Conservation (phyloP, 1,140 invertebrate genomes). For the Trachymyrmex cornetzi region DNA sequence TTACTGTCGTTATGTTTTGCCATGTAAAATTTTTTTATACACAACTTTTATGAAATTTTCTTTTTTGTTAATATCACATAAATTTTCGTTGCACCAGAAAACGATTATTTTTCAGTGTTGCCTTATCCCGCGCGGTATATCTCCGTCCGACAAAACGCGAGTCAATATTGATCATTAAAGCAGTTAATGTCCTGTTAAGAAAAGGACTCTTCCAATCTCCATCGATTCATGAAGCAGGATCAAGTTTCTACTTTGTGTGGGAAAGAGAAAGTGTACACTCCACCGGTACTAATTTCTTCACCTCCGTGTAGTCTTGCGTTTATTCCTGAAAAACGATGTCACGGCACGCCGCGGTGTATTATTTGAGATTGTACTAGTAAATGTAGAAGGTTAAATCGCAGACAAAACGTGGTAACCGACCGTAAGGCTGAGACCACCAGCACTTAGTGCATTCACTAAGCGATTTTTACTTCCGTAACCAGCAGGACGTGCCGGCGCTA, state of each 20-base stretch:
- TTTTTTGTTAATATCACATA: not conserved
- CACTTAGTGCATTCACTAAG: constrained; percentile 55
- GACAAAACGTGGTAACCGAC: constrained; percentile 31
- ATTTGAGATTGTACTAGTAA: constrained; percentile 49
- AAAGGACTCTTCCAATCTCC: constrained; percentile 43
- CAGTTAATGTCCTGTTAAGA: constrained; percentile 46
- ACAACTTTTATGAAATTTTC: constrained; percentile 8
- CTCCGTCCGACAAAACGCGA: not conserved
- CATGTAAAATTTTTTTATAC: constrained; percentile 28
- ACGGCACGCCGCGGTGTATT: constrained; percentile 3
- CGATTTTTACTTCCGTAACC: constrained; percentile 55
- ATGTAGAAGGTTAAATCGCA: constrained; percentile 50
- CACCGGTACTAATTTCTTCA: constrained; percentile 57
- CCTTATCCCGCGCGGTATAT: not conserved
- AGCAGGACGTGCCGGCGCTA: constrained; percentile 51
- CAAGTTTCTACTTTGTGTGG: constrained; percentile 60
- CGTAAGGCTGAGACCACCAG: constrained; percentile 37
- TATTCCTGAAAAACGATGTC: constrained; percentile 59
- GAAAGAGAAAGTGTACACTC: constrained; percentile 57
- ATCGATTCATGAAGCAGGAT: constrained; percentile 38
- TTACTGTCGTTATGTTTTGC: constrained; percentile 56
- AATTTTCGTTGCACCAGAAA: not conserved
- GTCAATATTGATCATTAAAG: constrained; percentile 27
- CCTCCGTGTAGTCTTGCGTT: constrained; percentile 55
- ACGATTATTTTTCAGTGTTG: constrained; percentile 12